Percentiles rank a stretch among this genome's conserved stretches.
Evolutionary conservation across 92 coral and sea anemone species (phyloP).

Genomic region (Phymanthus crucifer): DNA sequence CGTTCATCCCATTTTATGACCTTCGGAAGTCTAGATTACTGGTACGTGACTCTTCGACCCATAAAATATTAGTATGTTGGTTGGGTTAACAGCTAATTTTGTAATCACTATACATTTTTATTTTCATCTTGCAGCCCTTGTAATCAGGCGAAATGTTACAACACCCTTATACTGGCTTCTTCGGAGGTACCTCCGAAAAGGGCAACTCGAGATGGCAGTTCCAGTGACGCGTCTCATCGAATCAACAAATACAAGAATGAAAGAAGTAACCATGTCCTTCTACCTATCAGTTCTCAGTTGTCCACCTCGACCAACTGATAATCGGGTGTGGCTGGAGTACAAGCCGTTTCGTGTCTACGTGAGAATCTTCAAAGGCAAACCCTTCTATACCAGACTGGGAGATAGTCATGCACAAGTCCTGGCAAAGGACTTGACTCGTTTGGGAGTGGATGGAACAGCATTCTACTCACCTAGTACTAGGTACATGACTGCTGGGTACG

Average conservation of each 20-base stretch:
- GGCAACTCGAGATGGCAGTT: background rate
- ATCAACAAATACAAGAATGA: background rate
- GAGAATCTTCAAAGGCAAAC: background rate
- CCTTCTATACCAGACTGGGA: background rate
- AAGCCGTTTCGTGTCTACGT: background rate
- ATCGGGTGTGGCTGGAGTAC: background rate
- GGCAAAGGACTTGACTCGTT: background rate
- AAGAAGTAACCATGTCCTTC: background rate
- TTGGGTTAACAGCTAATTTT: no score
- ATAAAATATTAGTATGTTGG: no score
- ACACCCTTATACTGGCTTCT: background rate
- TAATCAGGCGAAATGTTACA: background rate
- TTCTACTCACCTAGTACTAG: background rate
- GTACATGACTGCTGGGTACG: constrained; percentile 5
- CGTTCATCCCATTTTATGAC: no score
- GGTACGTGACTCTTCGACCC: no score
- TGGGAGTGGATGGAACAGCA: background rate
- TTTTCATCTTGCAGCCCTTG: background rate
- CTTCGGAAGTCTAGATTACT: no score
- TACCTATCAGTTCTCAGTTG: background rate
- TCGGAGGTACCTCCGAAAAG: background rate
- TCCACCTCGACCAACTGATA: background rate
- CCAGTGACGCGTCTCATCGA: background rate
- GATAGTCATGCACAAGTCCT: background rate
- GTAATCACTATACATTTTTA: background rate